Base-by-base conservation (phyloP, 2,113 vertebrate genomes). In the Ivindomyrus marchei region DNA sequence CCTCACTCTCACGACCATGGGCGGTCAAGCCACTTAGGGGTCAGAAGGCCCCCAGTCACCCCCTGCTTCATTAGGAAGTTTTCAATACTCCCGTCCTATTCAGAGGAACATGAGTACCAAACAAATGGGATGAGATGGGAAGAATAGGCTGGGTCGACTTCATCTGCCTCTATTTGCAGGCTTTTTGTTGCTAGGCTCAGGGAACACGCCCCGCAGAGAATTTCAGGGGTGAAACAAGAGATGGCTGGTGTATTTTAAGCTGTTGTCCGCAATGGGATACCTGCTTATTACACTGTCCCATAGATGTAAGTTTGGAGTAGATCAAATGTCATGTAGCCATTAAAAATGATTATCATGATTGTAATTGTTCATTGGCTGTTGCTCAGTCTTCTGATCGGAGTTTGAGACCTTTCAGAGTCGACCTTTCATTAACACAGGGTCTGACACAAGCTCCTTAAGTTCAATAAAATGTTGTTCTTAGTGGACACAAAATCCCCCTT, bases 1-100 rank as follows among this genome's bases (percentile, higher is more conserved):
- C 90, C 94, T 93, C 92, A 84, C 87, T 89, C 50, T 92, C 93
- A 93, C 92, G 91, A 93, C 92, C n/a, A 84, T 91, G 95, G 94
- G 96, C 94, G 96, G 96, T 96, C 95, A 96, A 93, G 50, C 91
- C 83, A 87, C 94, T 95, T 90, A 91, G 70, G 89, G 92, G 86
- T 47, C 89, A 31, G 90, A 17, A 89, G 46, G 24, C 53, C 88
- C 77, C 93, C 90, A 92, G 90, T 93, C 95, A 94, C 93, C 90
- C 89, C 11, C 91, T 89, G 92, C 84, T 92, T 90, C 56, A 92
- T 90, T 89, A 95, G 95, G 95, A 96, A 95, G 94, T 94, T 89
- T 95, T 95, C 90, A 92, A 92, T 94, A 89, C 80, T 92, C 94
- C 93, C 91, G 91, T 50, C 89, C 92, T 92, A 94, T 94, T 94